phyloP scores from a whole-genome alignment of 2,797 vertebrate genomes.

The Melanotaenia parkinsoni region DNA sequence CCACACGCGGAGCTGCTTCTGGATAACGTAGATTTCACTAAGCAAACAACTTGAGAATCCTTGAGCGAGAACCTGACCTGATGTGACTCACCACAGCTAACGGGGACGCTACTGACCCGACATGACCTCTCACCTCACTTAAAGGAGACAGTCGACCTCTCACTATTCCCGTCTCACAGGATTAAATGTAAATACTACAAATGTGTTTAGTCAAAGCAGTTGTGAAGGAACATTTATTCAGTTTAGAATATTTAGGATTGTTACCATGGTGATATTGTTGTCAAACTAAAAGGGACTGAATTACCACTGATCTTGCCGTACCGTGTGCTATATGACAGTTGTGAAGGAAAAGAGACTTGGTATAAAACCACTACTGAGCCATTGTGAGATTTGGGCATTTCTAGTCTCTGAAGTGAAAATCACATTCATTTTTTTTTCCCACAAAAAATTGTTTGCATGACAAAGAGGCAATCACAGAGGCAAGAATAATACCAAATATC shows the following conservation, averaged over 20 bases:
- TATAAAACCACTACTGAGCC: too few relatives aligned
- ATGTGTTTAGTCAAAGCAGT: background rate
- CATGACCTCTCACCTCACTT: slow-evolving; percentile 29
- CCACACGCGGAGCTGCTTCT: slow-evolving; percentile 1
- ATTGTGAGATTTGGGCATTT: background rate
- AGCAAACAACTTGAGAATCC: background rate
- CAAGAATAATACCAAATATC: background rate
- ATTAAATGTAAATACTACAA: slow-evolving; percentile 5
- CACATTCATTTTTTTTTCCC: too few relatives aligned
- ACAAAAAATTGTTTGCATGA: too few relatives aligned
- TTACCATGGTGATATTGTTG: background rate
- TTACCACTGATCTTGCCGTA: background rate
- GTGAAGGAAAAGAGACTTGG: background rate
- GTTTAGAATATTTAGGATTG: background rate
- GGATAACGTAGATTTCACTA: background rate
- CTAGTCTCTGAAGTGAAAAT: background rate
- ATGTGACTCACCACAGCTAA: slow-evolving; percentile 6
- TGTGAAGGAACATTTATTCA: background rate
- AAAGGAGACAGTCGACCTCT: slow-evolving; percentile 1
- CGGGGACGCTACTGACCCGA: background rate
- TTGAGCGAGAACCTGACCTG: slow-evolving; percentile 6
- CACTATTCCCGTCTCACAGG: background rate
- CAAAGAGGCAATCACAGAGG: background rate
- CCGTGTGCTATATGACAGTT: background rate
- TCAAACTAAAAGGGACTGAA: too few relatives aligned